Base-by-base conservation (phyloP, 2,797 vertebrate genomes). In the Nothura maculosa region DNA sequence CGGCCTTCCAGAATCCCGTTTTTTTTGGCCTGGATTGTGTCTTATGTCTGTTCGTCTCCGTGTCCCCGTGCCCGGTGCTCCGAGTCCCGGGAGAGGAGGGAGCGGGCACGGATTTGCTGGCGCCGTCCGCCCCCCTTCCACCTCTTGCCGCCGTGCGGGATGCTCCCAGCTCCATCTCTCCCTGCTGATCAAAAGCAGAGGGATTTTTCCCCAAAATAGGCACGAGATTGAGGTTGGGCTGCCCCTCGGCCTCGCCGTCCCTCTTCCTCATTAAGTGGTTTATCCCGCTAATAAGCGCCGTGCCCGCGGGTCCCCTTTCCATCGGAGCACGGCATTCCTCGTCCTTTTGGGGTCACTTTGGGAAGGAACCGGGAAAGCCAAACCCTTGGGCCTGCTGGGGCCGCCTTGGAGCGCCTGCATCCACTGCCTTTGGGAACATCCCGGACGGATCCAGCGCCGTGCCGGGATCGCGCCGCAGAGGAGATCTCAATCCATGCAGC, bases 401-500 rank as follows among this genome's bases (percentile, higher is more conserved):
- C 17, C 11, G 4, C 11, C 61, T 30, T 18, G 8, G 24, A 42
- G 61, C 61, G 15, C 38, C 60, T 12, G 22, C 18, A 28, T 40
- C 60, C 32, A 8, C 30, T 58, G 40, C n/a, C 36, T 62, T 73
- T 62, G 3, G 24, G n/a, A 38, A 28, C 34, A 20, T 11, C 48
- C 43, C 13, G 48, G 24, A 50, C 13, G 48, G 48, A 50, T 50
- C 48, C 48, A 25, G 48, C 48, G 24, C 48, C 21, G 21, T 47
- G 45, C 45, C 48, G 48, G 24, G 24, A 50, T 25, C 24, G 24
- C 8, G 48, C 48, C 48, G 3, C 6, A 32, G 78, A 94, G 78
- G 68, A 89, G 78, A 63, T 80, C 84, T 96, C 90, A 95, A 95
- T 68, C 76, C 16, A 84, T 89, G 73, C 85, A 96, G 92, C 92